phyloP scores from a whole-genome alignment of 2,797 vertebrate species.

The Poeciliopsis presidionis region DNA sequence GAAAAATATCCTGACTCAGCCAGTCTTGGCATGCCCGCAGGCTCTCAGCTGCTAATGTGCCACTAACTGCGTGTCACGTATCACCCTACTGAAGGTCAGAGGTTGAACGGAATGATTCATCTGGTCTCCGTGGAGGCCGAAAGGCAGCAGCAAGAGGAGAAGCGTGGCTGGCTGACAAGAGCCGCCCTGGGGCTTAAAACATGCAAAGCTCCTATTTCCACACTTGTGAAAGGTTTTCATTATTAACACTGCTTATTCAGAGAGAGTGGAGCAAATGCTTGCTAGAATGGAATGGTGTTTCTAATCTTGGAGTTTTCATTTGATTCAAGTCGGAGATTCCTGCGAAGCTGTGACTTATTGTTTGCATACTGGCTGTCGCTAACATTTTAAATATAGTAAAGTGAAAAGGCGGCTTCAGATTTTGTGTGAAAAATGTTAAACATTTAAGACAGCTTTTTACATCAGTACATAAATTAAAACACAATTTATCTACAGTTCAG shows the following conservation, averaged over 20 bases:
- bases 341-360: constrained; percentile 14
- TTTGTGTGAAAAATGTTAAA: neutral
- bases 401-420: neutral
- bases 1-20: constrained; percentile 70
- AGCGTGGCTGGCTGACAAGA: constrained; percentile 39
- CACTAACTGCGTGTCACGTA: constrained; percentile 63
- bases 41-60: constrained; percentile 73
- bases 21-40: constrained; percentile 53
- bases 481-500: neutral
- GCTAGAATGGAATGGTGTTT: neutral
- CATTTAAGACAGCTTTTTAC: neutral
- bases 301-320: neutral
- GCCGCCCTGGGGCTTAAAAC: constrained; percentile 13
- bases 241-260: constrained; percentile 37
- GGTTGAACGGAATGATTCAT: constrained; percentile 66
- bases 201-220: constrained; percentile 34
- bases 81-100: constrained; percentile 65
- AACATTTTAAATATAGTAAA: neutral
- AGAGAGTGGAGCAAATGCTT: constrained; percentile 3
- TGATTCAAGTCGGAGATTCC: neutral
- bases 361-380: neutral
- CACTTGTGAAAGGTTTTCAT: constrained; percentile 47
- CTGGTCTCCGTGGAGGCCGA: constrained; percentile 51
- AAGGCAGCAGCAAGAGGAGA: constrained; percentile 33
- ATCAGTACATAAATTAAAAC: neutral